Percentiles rank a stretch among this genome's conserved stretches.
Evolutionary conservation across 2,113 vertebrate genomes (phyloP).

Genomic region (Candoia aspera): DNA sequence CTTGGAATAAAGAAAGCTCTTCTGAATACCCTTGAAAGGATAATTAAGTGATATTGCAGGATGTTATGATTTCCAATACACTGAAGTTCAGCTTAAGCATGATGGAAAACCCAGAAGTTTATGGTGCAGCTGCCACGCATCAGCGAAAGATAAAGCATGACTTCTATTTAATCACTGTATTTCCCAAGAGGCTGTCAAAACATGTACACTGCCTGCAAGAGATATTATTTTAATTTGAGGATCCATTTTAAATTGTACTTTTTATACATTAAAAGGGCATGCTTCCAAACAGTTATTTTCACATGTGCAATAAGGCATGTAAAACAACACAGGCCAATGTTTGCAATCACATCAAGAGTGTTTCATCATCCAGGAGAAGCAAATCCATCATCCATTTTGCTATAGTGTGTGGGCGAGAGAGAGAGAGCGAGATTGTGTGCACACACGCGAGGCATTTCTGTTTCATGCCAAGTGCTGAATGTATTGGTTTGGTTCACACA

Average conservation of each 20-base stretch:
- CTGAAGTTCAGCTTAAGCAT: slow-evolving; percentile 26
- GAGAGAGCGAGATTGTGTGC: background rate
- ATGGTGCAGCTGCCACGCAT: slow-evolving; percentile 43
- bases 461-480: slow-evolving; percentile 21
- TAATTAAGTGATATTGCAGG: slow-evolving; percentile 70
- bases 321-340: slow-evolving; percentile 11
- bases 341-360: slow-evolving; percentile 27
- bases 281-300: slow-evolving; percentile 2
- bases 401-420: background rate
- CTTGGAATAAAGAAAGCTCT: slow-evolving; percentile 47
- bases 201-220: slow-evolving; percentile 62
- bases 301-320: slow-evolving; percentile 41
- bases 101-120: slow-evolving; percentile 47
- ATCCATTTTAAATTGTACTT: slow-evolving; percentile 52
- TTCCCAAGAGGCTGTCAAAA: slow-evolving; percentile 58
- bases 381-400: slow-evolving; percentile 32
- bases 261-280: slow-evolving; percentile 38
- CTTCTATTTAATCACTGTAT: slow-evolving; percentile 55
- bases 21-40: slow-evolving; percentile 52
- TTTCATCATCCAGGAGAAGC: slow-evolving; percentile 26
- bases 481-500: background rate
- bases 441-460: background rate
- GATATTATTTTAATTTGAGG: slow-evolving; percentile 66
- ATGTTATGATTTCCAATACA: slow-evolving; percentile 70
- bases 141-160: slow-evolving; percentile 57